Evolutionary conservation across 2,797 vertebrate species (phyloP), one percentile per base, ranked within the genome.

Genomic region (Myiothlypis chrysogaster): DNA sequence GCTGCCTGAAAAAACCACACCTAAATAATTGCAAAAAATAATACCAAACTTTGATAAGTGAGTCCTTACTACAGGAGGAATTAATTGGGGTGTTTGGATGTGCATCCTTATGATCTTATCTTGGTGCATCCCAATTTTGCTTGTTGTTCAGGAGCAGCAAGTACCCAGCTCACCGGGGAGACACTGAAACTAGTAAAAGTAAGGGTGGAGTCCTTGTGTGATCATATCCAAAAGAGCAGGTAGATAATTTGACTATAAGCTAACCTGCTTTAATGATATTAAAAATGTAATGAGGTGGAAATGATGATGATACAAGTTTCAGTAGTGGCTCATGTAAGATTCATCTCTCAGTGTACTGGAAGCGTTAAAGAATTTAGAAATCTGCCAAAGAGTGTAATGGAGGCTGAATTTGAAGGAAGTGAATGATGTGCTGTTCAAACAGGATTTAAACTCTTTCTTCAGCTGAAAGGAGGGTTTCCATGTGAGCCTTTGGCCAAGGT

Each of bases 161-260:
- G 64, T 47, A 22, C 24, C 3, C 87, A 59, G 57, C 65, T 69
- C 65, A 28, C 39, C 16, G 16, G 76, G 68, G 83, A 94, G 87
- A 55, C 43, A 34, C 46, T 85, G 84, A 94, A 88, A 93, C 85
- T 22, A 83, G 72, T 93, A 90, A 86, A 93, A 95, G 93, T 93
- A 18, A 75, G 90, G 93, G 93, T 70, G 73, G 92, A 89, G 90
- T 61, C 43, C 21, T 2, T 6, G 11, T 64, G 59, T 64, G 64
- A 81, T 93, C n/a, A 2, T 87, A 87, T 84, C 72, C 63, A 37
- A 73, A 87, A 70, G 63, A 89, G 66, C 66, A 70, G 77, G 77
- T 76, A 72, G 93, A 46, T 84, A 41, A 87, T 89, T 79, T 89
- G 71, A 61, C 61, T 83, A 0, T 63, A n/a, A 88, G 14, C 69